Evolutionary conservation across 2,113 vertebrate species (phyloP).

Genomic region (Labrus mixtus): DNA sequence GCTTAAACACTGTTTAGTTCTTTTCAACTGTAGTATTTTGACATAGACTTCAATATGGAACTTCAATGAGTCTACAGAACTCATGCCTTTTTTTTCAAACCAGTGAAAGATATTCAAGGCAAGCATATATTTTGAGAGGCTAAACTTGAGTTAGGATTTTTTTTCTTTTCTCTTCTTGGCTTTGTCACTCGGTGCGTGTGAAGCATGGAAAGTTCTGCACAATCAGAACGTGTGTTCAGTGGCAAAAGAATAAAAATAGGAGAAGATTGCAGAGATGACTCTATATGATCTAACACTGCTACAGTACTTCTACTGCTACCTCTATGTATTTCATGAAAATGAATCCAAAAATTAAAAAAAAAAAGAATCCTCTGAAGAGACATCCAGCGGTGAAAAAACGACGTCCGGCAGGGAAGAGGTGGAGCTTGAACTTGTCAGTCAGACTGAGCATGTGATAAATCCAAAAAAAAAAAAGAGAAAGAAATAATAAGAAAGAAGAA

Average conservation of each 20-base stretch:
- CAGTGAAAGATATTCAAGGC: conserved; percentile 68
- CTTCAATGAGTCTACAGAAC: conserved; percentile 58
- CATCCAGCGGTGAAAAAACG: conserved; percentile 39
- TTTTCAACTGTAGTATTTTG: conserved; percentile 68
- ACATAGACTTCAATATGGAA: conserved; percentile 66
- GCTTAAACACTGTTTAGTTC: conserved; percentile 66
- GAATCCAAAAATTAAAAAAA: conserved; percentile 17
- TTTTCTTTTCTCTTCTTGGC: conserved; percentile 19
- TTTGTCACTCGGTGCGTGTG: conserved; percentile 43
- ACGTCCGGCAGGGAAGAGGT: conserved; percentile 41
- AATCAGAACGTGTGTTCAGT: conserved; percentile 56
- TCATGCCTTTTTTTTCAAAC: conserved; percentile 65
- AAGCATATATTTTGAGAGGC: conserved; percentile 56
- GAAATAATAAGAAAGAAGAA: conserved; percentile 33
- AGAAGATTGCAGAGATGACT: conserved; percentile 52
- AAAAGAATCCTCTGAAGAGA: conserved; percentile 33
- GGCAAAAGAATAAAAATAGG: conserved; percentile 27
- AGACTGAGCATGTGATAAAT: conserved; percentile 42
- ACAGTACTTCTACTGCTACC: conserved; percentile 71
- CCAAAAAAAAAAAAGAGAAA: conserved; percentile 23
- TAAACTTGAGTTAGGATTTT: conserved; percentile 46
- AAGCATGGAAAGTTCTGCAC: conserved; percentile 59
- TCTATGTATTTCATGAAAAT: conserved; percentile 58
- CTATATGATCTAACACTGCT: conserved; percentile 59
- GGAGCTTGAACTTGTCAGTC: conserved; percentile 37